Percentiles rank a stretch among this genome's conserved stretches.
These are phyloP conservation scores for Hirundo rustica DNA, from an alignment of 2,797 vertebrate species.

Conservation along the genomic window DNA sequence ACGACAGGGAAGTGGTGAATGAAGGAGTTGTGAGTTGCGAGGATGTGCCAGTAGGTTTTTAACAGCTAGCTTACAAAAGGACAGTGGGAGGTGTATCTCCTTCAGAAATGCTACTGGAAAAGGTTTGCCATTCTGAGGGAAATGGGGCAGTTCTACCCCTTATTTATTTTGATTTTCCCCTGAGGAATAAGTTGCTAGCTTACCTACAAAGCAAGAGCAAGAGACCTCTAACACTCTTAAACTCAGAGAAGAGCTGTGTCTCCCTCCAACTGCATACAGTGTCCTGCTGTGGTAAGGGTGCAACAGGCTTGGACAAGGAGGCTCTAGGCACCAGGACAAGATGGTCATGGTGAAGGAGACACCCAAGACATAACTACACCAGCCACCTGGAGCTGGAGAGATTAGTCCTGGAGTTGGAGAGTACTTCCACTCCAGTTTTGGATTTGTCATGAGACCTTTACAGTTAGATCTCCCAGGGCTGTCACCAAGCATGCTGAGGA, in stretches of 20 bases:
- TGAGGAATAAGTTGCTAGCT: neutral
- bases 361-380: neutral
- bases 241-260: neutral
- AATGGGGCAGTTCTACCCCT: neutral
- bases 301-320: neutral
- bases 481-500: neutral
- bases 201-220: neutral
- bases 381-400: neutral
- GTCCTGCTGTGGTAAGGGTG: neutral
- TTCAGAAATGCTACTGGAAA: neutral
- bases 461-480: neutral
- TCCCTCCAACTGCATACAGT: neutral
- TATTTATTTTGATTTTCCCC: neutral
- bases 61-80: neutral
- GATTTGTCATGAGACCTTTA: neutral
- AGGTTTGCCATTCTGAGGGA: neutral
- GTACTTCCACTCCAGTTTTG: neutral
- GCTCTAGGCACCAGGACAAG: neutral
- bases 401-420: neutral
- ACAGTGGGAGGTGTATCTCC: neutral
- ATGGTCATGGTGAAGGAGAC: neutral
- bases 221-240: neutral
- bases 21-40: neutral
- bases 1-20: neutral
- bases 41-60: neutral